Evolutionary conservation across 2,888 invertebrate species (phyloP).

Genomic region (Cataglyphis altisquamis): DNA sequence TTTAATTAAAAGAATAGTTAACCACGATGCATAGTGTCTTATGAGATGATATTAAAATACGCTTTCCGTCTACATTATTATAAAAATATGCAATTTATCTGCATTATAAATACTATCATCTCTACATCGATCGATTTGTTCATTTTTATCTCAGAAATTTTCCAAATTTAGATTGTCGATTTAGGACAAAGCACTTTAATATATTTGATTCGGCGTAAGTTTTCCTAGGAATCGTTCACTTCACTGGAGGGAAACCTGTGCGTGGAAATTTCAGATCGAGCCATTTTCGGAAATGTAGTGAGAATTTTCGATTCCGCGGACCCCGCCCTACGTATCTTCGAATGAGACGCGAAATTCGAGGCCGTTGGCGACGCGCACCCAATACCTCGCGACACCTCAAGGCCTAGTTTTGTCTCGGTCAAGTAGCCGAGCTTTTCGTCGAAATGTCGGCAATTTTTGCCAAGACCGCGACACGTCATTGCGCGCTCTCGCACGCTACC

Average conservation of each 20-base stretch:
- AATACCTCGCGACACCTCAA: conserved; percentile 58
- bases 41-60: background rate
- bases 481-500: conserved; percentile 53
- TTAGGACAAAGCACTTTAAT: background rate
- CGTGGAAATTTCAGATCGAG: background rate
- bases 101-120: background rate
- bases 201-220: background rate
- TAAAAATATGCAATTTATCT: background rate
- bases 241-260: background rate
- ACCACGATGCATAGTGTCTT: background rate
- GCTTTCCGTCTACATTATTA: background rate
- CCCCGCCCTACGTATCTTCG: conserved; percentile 9
- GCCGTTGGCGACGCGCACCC: conserved; percentile 28
- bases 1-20: background rate
- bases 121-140: background rate
- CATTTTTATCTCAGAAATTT: conserved; percentile 24
- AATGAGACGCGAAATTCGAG: conserved; percentile 19
- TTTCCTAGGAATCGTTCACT: background rate
- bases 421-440: conserved; percentile 51
- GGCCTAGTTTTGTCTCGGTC: conserved; percentile 64
- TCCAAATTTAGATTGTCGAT: conserved; percentile 10
- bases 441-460: conserved; percentile 62
- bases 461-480: conserved; percentile 68
- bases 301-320: background rate
- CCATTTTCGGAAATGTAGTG: background rate